phyloP scores from a whole-genome alignment of 2,797 vertebrate species.

The Synaphobranchus kaupii region DNA sequence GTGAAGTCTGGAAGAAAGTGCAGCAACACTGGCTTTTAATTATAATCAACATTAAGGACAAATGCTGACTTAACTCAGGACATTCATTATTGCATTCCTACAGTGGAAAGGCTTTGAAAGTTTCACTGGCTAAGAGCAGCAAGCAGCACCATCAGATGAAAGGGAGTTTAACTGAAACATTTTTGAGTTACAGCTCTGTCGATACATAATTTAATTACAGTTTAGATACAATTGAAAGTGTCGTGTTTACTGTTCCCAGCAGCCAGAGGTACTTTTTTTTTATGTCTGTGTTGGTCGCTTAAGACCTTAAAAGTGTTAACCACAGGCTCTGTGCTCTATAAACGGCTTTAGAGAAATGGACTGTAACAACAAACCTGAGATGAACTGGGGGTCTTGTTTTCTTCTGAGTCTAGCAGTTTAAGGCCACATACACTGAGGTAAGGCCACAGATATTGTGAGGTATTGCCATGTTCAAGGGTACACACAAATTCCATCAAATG shows the following conservation, averaged over 20 bases:
- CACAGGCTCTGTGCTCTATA: neutral
- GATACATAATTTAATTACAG: neutral
- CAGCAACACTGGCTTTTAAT: neutral
- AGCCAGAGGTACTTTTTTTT: neutral
- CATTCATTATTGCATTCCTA: neutral
- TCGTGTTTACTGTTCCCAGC: neutral
- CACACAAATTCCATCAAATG: conserved; percentile 40
- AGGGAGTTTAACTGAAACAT: neutral
- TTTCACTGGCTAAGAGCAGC: neutral
- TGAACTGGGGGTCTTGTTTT: neutral
- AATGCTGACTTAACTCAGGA: neutral
- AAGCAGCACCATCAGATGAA: neutral
- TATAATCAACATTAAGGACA: neutral
- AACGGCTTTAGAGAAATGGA: neutral
- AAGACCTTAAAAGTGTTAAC: neutral
- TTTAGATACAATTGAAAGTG: neutral
- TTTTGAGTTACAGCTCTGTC: neutral
- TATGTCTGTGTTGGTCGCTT: neutral
- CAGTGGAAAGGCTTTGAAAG: neutral
- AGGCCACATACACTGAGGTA: no score
- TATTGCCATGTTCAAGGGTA: neutral
- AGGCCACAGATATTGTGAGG: neutral
- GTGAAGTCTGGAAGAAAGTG: neutral
- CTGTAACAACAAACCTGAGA: neutral
- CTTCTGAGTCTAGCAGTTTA: neutral